Evolutionary conservation across 2,797 vertebrate genomes (phyloP).

Genomic region (Sebastes diaconus): DNA sequence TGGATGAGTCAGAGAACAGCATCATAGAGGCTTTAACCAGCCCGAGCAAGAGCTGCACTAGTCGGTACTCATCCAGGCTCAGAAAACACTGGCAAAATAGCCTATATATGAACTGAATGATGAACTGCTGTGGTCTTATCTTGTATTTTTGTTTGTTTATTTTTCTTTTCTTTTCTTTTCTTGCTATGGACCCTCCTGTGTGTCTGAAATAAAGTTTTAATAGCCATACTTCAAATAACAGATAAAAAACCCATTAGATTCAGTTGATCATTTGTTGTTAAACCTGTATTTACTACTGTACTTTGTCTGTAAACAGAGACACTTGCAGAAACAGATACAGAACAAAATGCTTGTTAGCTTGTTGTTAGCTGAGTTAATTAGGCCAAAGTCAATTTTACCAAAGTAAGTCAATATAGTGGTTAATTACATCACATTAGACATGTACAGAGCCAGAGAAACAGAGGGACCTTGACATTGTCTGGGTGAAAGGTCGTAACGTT

Average conservation of each 20-base stretch:
- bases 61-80: too few species aligned
- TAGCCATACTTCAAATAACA: background rate
- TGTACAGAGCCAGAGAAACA: background rate
- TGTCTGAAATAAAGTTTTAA: too few species aligned
- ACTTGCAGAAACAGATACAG: background rate
- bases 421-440: background rate
- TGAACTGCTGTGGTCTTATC: too few species aligned
- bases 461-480: background rate
- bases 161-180: too few species aligned
- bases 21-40: too few species aligned
- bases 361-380: conserved; percentile 1
- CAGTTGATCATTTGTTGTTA: background rate
- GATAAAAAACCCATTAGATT: too few species aligned
- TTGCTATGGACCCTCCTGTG: too few species aligned
- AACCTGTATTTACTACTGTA: fast-evolving
- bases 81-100: fast-evolving
- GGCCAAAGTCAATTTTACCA: background rate
- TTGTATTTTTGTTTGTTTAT: too few species aligned
- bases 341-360: background rate
- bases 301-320: background rate
- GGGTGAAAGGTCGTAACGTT: background rate
- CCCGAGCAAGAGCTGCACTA: too few species aligned
- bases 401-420: background rate
- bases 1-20: too few species aligned
- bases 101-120: too few species aligned